Conservation (phyloP, 1,140 invertebrate genomes). For the Drosophila littoralis region DNA sequence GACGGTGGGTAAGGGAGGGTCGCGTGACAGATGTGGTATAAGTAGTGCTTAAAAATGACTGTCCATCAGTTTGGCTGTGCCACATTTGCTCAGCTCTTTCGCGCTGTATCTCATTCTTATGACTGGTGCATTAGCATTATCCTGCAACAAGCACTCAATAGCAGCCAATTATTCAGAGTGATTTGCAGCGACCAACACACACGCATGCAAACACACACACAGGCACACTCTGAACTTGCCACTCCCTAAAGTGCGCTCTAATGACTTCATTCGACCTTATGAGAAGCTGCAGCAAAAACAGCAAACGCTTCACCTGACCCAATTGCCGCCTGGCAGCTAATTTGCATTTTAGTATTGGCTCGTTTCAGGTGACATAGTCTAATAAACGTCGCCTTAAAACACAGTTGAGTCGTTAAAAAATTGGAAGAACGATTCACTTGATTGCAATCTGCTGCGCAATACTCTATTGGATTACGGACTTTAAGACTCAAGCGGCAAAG, state of each 20-base stretch:
- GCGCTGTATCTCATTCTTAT: slow-evolving; percentile 12
- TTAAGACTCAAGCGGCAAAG: too few relatives aligned
- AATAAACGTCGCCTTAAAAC: slow-evolving; percentile 24
- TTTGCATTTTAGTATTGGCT: slow-evolving; percentile 37
- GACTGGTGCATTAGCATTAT: slow-evolving; percentile 20
- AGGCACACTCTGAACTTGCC: slow-evolving; percentile 18
- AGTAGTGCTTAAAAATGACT: slow-evolving; percentile 35
- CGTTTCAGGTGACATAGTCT: slow-evolving; percentile 4
- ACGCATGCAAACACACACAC: not conserved
- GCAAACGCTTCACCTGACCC: not conserved
- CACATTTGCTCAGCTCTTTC: slow-evolving; percentile 17
- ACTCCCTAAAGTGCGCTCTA: slow-evolving; percentile 4
- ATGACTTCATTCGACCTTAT: slow-evolving; percentile 35
- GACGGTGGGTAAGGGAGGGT: slow-evolving; percentile 13
- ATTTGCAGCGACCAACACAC: slow-evolving; percentile 30
- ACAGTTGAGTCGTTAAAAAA: slow-evolving; percentile 4
- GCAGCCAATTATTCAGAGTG: slow-evolving; percentile 63
- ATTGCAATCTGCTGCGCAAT: not conserved
- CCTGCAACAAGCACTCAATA: slow-evolving; percentile 33
- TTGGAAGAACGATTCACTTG: not conserved
- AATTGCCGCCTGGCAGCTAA: slow-evolving; percentile 12
- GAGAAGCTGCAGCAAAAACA: slow-evolving; percentile 17
- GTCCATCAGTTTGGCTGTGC: slow-evolving; percentile 27
- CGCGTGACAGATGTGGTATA: slow-evolving; percentile 29
- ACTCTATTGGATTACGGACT: not conserved